These are phyloP conservation scores for Homalodisca vitripennis DNA, from an alignment of 1,140 invertebrate species.

Conservation along the genomic window DNA sequence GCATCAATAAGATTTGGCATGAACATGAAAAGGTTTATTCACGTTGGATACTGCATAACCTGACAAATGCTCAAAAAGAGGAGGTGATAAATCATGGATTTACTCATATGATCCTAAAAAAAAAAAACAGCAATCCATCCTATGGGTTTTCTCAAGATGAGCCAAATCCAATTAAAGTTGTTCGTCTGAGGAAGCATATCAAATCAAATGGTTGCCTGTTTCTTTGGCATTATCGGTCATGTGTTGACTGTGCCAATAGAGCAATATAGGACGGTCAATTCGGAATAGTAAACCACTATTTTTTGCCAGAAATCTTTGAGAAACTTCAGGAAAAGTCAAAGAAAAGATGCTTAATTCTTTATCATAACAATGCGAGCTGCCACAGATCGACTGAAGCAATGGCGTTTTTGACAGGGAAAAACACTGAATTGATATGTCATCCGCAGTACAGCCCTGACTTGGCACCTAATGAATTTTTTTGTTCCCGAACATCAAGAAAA, in stretches of 20 bases:
- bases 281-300: conserved; percentile 43
- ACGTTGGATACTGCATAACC: conserved; percentile 7
- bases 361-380: conserved; percentile 42
- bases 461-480: conserved; percentile 46
- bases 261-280: conserved; percentile 40
- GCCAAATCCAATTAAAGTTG: conserved; percentile 45
- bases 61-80: conserved; percentile 10
- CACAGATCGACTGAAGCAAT: conserved; percentile 37
- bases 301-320: conserved; percentile 38
- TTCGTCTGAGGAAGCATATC: conserved; percentile 42
- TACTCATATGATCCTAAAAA: conserved; percentile 34
- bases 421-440: conserved; percentile 41
- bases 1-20: conserved; percentile 41
- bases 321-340: conserved; percentile 37
- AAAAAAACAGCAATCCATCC: conserved; percentile 37
- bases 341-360: conserved; percentile 40
- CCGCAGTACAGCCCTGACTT: conserved; percentile 46
- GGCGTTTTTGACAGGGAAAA: conserved; percentile 40
- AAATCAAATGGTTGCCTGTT: conserved; percentile 43
- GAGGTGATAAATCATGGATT: conserved; percentile 35
- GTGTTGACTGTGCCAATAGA: conserved; percentile 39
- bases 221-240: conserved; percentile 40
- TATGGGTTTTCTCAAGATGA: conserved; percentile 45
- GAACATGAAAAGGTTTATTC: conserved; percentile 34
- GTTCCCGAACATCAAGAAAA: conserved; percentile 45